These are phyloP conservation scores for Meandrina meandrites DNA, from an alignment of 92 coral and sea anemone genomes.

Conservation along the genomic window DNA sequence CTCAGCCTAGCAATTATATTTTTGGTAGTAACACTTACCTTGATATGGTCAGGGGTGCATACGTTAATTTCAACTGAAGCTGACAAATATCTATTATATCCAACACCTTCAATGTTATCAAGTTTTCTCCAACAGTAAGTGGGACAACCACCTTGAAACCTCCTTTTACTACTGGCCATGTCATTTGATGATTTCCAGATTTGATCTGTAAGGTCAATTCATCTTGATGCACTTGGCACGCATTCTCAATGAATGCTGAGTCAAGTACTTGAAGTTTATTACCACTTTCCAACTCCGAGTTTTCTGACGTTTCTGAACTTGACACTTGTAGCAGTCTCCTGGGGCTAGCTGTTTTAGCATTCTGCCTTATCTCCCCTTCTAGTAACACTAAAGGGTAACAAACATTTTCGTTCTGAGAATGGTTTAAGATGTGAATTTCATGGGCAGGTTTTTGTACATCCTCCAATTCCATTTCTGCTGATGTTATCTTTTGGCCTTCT, in stretches of 20 bases:
- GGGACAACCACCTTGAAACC: slow-evolving; percentile 82
- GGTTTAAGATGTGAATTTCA: slow-evolving; percentile 51
- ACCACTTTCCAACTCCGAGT: slow-evolving; percentile 5
- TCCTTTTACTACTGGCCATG: slow-evolving; percentile 74
- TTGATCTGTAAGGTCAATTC: slow-evolving; percentile 46
- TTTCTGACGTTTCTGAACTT: not conserved
- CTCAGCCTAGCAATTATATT: not conserved
- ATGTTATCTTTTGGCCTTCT: not conserved
- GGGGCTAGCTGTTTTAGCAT: not conserved
- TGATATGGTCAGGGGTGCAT: slow-evolving; percentile 50
- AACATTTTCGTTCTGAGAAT: slow-evolving; percentile 64
- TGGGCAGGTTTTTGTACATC: not conserved
- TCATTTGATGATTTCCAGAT: slow-evolving; percentile 46
- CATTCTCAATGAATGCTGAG: not conserved
- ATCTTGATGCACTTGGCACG: not conserved
- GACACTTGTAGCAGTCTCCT: not conserved
- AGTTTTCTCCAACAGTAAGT: slow-evolving; percentile 70
- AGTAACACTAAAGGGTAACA: slow-evolving; percentile 77
- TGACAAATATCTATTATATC: slow-evolving; percentile 20
- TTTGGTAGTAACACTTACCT: slow-evolving; percentile 38
- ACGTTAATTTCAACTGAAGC: slow-evolving; percentile 49
- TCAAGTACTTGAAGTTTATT: slow-evolving; percentile 12
- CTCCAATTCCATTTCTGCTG: not conserved
- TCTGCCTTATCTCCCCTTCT: slow-evolving; percentile 56
- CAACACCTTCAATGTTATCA: slow-evolving; percentile 47